These are phyloP conservation scores for Phytoseiulus persimilis DNA, from an alignment of 2,888 invertebrate genomes.

Conservation along the genomic window DNA sequence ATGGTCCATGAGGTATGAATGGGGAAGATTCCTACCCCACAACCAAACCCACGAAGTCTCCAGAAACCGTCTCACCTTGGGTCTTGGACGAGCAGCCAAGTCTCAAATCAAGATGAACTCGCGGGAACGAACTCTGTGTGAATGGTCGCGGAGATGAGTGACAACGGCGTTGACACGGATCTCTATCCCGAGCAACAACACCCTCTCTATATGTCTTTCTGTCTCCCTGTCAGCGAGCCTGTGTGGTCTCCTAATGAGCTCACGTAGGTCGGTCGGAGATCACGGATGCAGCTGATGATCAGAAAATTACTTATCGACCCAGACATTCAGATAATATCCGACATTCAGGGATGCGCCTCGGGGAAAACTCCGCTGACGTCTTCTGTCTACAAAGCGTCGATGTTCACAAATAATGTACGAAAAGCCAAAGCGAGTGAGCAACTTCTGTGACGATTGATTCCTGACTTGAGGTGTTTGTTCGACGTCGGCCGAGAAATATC, in stretches of 20 bases:
- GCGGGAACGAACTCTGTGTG: not conserved
- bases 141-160: not conserved
- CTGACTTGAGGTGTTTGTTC: no score
- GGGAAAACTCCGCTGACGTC: not conserved
- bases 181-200: not conserved
- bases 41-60: no score
- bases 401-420: no score
- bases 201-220: not conserved
- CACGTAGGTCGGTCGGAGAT: not conserved
- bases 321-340: not conserved
- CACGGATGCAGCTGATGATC: not conserved
- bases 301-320: not conserved
- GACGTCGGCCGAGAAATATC: no score
- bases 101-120: not conserved
- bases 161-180: not conserved
- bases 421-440: no score
- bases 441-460: no score
- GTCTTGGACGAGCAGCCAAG: not conserved
- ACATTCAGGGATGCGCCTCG: not conserved
- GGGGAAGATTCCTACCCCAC: no score
- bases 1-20: no score
- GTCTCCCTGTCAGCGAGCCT: not conserved
- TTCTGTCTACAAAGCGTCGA: not conserved
- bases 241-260: not conserved
- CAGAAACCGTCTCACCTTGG: not conserved